phyloP scores from a whole-genome alignment of 2,113 vertebrate genomes.

The Nerophis ophidion region DNA sequence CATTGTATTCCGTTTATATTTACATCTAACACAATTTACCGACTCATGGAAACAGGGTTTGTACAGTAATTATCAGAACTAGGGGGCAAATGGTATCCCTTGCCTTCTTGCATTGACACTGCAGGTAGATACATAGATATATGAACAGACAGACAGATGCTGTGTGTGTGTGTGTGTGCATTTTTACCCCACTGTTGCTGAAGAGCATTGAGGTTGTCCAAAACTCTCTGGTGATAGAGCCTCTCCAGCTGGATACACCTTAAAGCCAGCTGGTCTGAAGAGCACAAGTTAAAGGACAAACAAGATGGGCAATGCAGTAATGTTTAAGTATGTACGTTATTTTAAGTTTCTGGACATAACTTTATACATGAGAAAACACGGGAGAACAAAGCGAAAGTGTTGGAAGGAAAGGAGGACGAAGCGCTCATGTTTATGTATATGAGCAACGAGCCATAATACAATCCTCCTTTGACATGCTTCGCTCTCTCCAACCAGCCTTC shows the following conservation, averaged over 20 bases:
- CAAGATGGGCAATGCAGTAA: not conserved
- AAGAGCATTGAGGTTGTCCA: slow-evolving; percentile 86
- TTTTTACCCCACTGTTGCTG: slow-evolving; percentile 88
- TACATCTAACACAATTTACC: too few relatives aligned
- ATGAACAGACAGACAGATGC: slow-evolving; percentile 5
- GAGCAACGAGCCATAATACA: slow-evolving; percentile 43
- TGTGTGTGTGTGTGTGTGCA: not conserved
- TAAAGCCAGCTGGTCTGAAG: slow-evolving; percentile 85
- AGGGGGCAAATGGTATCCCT: not conserved
- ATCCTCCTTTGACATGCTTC: slow-evolving; percentile 47
- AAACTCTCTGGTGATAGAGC: slow-evolving; percentile 86
- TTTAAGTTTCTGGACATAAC: not conserved
- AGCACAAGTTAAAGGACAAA: not conserved
- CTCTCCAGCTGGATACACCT: slow-evolving; percentile 89
- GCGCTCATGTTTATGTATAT: slow-evolving; percentile 60
- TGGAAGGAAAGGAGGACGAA: slow-evolving; percentile 2
- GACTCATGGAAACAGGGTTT: too few relatives aligned
- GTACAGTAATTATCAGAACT: too few relatives aligned
- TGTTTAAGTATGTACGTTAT: too few relatives aligned
- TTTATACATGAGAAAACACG: not conserved
- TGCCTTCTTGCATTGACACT: too few relatives aligned
- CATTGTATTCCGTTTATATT: too few relatives aligned
- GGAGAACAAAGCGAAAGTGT: not conserved
- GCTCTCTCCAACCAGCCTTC: slow-evolving; percentile 10
- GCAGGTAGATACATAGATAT: too few relatives aligned